Evolutionary conservation across 2,888 invertebrate genomes (phyloP), one percentile per base, ranked within the genome.

Genomic region (Seira musarum): DNA sequence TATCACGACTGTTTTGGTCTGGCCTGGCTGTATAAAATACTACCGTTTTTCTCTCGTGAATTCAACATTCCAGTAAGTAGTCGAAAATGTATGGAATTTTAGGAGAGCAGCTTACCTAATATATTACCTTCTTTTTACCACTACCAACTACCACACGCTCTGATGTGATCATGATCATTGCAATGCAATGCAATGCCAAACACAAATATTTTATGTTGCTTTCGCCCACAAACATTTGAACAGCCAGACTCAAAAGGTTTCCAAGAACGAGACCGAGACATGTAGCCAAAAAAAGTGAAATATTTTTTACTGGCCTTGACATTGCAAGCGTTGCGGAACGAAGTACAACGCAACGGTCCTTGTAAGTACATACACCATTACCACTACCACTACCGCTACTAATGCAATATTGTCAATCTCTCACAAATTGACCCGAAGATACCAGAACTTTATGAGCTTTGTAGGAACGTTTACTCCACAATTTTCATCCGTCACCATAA

Each of bases 351-450:
- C n/a, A n/a, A 30, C 30, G 64, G 64, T 24, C 17, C 19, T 46
- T 40, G 49, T 30, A 30, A 2, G 30, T 30, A 8, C 30, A 30
- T 5, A 8, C 3, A 30, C 30, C 30, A 30, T n/a, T n/a, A n/a
- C n/a, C n/a, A n/a, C n/a, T n/a, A n/a, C n/a, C n/a, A n/a, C n/a
- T n/a, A n/a, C n/a, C n/a, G n/a, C n/a, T n/a, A 22, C 49, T 40
- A 68, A 30, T 74, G 78, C 78, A 78, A 71, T 78, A 78, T 71
- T 71, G 78, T 78, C 78, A 71, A 78, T 78, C 71, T 71, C 25
- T 71, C 71, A 71, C 66, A 78, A 78, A 71, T 71, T 78, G 78
- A 78, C 49, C 64, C 24, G 46, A 71, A 40, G 71, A 78, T 78
- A 71, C 53, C 53, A 53, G 53, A 53, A 53, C 53, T 13, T 53